A percentile compares a stretch with the other conserved stretches of the same genome.
Evolutionary conservation across 2,113 vertebrate genomes (phyloP).

Genomic region (Numenius arquata): DNA sequence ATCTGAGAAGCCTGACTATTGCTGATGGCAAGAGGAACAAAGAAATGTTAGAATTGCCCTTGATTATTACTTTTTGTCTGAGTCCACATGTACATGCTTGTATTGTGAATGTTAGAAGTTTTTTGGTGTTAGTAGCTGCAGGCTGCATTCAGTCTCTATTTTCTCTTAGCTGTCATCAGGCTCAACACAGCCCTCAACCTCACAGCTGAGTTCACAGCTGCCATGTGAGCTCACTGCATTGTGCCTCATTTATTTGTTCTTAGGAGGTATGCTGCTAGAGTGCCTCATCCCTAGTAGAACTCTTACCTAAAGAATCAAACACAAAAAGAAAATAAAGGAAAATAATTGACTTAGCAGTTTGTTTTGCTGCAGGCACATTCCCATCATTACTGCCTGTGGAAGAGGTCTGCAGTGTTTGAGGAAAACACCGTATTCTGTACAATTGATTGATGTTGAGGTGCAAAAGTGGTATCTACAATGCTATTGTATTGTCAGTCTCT

Average conservation of each 20-base stretch:
- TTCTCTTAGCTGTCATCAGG: background rate
- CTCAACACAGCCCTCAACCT: background rate
- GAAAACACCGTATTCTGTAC: background rate
- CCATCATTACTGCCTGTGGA: background rate
- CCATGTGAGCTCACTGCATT: background rate
- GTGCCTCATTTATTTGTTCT: background rate
- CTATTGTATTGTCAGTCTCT: background rate
- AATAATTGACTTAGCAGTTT: background rate
- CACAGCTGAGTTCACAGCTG: background rate
- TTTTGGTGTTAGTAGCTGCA: background rate
- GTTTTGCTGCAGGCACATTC: background rate
- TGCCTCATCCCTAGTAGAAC: background rate
- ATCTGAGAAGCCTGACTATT: background rate
- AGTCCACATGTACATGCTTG: background rate
- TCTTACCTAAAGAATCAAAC: background rate
- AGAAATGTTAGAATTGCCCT: background rate
- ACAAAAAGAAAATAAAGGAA: background rate
- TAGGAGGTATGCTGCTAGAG: background rate
- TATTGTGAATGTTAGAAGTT: background rate
- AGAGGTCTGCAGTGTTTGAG: background rate
- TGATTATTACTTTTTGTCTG: background rate
- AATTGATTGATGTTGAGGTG: background rate
- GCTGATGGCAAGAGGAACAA: background rate
- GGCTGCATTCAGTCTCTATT: background rate
- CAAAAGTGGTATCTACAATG: background rate